Percentiles rank a stretch among this genome's conserved stretches.
Evolutionary conservation across 2,113 vertebrate genomes (phyloP).

Genomic region (Lampris megalopsis): DNA sequence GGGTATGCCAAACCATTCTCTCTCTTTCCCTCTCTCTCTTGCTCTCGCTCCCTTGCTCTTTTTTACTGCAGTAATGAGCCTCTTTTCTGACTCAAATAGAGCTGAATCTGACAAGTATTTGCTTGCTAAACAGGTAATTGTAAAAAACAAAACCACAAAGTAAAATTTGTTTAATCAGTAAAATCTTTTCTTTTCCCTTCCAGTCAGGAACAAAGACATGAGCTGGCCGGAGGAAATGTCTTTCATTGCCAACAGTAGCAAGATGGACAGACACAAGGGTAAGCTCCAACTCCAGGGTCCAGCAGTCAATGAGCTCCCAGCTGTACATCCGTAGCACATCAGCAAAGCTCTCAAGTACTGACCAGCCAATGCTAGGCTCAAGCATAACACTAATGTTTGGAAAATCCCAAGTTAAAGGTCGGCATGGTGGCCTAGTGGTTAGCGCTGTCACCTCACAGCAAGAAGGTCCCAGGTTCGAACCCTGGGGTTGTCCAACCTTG

Average conservation of each 20-base stretch:
- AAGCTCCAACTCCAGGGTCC: not conserved
- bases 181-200: slow-evolving; percentile 52
- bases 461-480: no score
- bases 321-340: no score
- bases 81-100: not conserved
- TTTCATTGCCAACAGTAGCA: slow-evolving; percentile 98
- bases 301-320: not conserved
- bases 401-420: no score
- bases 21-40: not conserved
- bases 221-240: slow-evolving; percentile 99
- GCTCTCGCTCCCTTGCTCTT: no score
- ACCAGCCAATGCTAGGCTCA: no score
- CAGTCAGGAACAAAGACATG: slow-evolving; percentile 99
- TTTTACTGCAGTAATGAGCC: not conserved
- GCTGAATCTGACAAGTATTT: not conserved
- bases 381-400: no score
- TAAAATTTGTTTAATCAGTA: not conserved
- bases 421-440: no score
- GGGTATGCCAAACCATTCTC: slow-evolving; percentile 79
- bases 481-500: no score
- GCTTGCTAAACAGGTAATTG: not conserved
- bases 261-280: slow-evolving; percentile 99
- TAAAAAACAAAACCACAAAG: not conserved
- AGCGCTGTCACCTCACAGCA: no score
- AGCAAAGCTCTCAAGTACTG: no score